A percentile compares a stretch with the other conserved stretches of the same genome.
Evolutionary conservation across 2,797 vertebrate species (phyloP).

Genomic region (Hippocampus kuda): DNA sequence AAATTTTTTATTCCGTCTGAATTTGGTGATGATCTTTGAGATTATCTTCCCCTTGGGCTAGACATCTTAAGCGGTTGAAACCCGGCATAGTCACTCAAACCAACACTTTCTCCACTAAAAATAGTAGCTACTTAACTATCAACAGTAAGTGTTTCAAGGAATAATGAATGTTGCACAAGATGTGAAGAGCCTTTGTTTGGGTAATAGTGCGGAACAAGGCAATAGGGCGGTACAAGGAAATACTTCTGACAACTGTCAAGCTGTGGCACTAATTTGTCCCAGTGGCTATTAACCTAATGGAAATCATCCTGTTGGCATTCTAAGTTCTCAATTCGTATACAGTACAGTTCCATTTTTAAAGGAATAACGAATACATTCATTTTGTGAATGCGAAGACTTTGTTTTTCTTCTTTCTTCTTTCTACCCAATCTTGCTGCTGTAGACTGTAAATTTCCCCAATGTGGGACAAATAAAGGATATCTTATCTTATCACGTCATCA

Average conservation of each 20-base stretch:
- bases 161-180: background rate
- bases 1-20: background rate
- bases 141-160: background rate
- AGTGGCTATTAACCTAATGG: background rate
- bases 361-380: no score
- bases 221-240: no score
- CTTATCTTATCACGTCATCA: no score
- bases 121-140: background rate
- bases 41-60: background rate
- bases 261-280: background rate
- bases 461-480: no score
- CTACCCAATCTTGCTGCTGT: no score
- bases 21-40: slow-evolving; percentile 1
- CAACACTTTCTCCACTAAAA: background rate
- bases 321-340: no score
- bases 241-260: background rate
- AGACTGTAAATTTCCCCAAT: no score
- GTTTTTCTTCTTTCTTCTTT: no score
- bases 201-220: background rate
- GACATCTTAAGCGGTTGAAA: background rate
- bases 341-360: no score
- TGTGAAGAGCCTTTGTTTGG: background rate
- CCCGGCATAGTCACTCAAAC: background rate
- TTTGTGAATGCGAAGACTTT: no score
- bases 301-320: no score